Evolutionary conservation across 2,797 vertebrate genomes (phyloP).

Genomic region (Strix occidentalis): DNA sequence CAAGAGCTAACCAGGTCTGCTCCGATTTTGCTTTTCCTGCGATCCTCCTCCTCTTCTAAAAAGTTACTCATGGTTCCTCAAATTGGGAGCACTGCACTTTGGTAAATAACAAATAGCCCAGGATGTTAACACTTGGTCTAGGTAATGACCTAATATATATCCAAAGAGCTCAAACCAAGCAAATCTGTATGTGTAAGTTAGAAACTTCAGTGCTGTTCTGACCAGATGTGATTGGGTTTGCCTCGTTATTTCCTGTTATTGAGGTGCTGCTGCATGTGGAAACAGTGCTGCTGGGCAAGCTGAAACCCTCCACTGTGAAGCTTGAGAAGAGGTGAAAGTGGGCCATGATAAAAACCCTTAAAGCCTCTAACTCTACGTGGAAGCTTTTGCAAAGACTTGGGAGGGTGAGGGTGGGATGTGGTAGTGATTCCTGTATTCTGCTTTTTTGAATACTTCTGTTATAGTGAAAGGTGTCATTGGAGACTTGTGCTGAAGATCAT

Average conservation of each 20-base stretch:
- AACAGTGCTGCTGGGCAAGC: not conserved
- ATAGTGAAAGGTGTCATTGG: not conserved
- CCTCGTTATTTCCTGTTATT: not conserved
- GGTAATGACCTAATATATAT: not conserved
- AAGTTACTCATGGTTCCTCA: not conserved
- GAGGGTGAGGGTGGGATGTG: not conserved
- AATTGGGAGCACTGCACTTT: not conserved
- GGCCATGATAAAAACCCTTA: rapidly evolving
- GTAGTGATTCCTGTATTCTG: not conserved
- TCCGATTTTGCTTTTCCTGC: not conserved
- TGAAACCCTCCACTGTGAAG: not conserved
- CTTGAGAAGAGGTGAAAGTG: not conserved
- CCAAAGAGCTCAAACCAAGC: not conserved
- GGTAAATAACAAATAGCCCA: not conserved
- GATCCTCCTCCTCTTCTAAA: not conserved
- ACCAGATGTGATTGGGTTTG: not conserved
- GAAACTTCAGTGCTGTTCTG: not conserved
- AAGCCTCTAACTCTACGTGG: not conserved
- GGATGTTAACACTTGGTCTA: not conserved
- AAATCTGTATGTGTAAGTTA: not conserved
- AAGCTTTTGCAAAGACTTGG: not conserved
- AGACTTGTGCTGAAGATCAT: not conserved
- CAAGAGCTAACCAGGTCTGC: not conserved
- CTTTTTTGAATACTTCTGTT: not conserved
- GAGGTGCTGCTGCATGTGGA: not conserved